phyloP scores from a whole-genome alignment of 2,113 vertebrate species.

The Steatornis caripensis region DNA sequence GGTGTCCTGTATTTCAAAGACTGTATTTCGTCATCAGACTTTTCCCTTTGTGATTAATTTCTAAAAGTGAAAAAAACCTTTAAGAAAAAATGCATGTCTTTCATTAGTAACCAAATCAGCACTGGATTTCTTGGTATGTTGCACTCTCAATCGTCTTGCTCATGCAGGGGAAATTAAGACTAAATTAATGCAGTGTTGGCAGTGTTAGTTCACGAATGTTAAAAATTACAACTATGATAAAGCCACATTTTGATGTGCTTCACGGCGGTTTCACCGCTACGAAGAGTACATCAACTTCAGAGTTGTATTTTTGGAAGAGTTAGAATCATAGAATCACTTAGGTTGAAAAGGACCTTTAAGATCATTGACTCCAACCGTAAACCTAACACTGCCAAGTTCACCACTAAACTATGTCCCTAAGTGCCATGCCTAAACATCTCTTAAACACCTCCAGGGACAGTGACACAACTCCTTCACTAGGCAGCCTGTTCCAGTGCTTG shows the following conservation, averaged over 20 bases:
- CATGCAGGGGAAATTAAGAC: not conserved
- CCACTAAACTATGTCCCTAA: not conserved
- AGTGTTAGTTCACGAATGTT: not conserved
- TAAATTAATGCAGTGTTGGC: not conserved
- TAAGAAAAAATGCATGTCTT: not conserved
- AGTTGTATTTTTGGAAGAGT: not conserved
- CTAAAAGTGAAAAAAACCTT: not conserved
- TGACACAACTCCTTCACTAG: not conserved
- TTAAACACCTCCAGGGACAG: not conserved
- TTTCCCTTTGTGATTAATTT: not conserved
- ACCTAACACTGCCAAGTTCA: not conserved
- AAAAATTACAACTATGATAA: not conserved
- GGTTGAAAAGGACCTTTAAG: not conserved
- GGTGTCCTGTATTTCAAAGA: not conserved
- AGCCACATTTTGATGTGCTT: not conserved
- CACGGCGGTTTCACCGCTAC: not conserved
- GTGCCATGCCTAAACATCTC: rapidly evolving
- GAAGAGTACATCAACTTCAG: not conserved
- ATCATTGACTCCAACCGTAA: rapidly evolving
- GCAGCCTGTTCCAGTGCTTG: not conserved
- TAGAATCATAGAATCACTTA: not conserved
- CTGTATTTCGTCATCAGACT: not conserved
- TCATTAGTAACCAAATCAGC: not conserved
- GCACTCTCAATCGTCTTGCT: not conserved
- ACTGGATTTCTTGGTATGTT: not conserved